Percentiles rank a stretch among this genome's conserved stretches.
phyloP scores from a whole-genome alignment of 2,113 vertebrate genomes.

The Platichthys stellatus region DNA sequence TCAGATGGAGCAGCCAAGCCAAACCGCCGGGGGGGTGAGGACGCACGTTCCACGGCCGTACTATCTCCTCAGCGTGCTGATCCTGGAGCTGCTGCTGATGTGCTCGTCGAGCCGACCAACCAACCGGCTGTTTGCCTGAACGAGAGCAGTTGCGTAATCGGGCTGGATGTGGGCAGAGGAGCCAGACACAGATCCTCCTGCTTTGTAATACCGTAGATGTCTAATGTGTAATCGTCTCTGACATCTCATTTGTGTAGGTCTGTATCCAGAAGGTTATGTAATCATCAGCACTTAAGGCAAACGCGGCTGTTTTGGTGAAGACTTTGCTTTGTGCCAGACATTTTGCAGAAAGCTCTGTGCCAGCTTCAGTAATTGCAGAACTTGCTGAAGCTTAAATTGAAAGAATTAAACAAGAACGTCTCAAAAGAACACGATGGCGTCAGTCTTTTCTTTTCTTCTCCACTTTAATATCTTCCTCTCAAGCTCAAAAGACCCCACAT shows the following conservation, averaged over 20 bases:
- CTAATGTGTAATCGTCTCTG: slow-evolving; percentile 57
- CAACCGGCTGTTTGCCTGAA: slow-evolving; percentile 52
- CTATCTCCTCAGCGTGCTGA: slow-evolving; percentile 41
- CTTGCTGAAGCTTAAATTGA: not conserved
- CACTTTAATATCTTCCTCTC: not conserved
- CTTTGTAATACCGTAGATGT: slow-evolving; percentile 49
- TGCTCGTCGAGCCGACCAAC: slow-evolving; percentile 39
- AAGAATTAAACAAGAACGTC: not conserved
- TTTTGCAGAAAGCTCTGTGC: not conserved
- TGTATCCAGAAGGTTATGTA: slow-evolving; percentile 33
- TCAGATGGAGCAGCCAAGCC: slow-evolving; percentile 51
- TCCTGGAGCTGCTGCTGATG: slow-evolving; percentile 39
- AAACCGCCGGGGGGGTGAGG: slow-evolving; percentile 46
- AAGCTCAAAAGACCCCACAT: not conserved
- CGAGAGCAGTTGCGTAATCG: slow-evolving; percentile 59
- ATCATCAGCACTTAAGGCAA: slow-evolving; percentile 6
- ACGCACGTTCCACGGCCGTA: slow-evolving; percentile 31
- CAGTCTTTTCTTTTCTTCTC: not conserved
- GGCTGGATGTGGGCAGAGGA: slow-evolving; percentile 53
- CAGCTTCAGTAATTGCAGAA: not conserved
- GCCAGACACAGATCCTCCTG: slow-evolving; percentile 50
- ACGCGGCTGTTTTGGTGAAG: slow-evolving; percentile 1
- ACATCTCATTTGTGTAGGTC: slow-evolving; percentile 51
- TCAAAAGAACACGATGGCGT: not conserved
- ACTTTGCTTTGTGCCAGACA: not conserved